These are phyloP conservation scores for Heliconius himera DNA, from an alignment of 1,140 invertebrate genomes.

Conservation along the genomic window DNA sequence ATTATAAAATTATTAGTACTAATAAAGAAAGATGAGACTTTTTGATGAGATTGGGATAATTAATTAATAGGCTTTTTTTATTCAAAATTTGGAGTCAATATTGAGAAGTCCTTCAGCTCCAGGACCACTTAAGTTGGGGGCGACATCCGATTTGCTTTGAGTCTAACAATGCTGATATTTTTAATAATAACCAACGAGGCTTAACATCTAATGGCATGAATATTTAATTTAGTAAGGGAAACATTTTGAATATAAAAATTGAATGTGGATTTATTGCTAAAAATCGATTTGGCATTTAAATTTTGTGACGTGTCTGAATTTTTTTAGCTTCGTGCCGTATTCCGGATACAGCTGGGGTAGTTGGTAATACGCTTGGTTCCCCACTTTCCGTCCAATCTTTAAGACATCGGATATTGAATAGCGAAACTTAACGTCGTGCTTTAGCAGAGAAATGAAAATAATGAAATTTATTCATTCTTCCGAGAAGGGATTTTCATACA, in stretches of 20 bases:
- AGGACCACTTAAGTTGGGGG: constrained; percentile 1
- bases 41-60: not conserved
- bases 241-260: not conserved
- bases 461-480: too few species aligned
- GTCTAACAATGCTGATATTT: not conserved
- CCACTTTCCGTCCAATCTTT: too few species aligned
- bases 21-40: not conserved
- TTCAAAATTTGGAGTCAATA: constrained; percentile 11
- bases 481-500: too few species aligned
- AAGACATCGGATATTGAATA: too few species aligned
- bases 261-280: not conserved
- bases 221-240: not conserved
- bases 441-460: too few species aligned
- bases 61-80: constrained; percentile 1
- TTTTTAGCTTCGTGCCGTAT: too few species aligned
- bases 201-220: not conserved
- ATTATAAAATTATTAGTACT: not conserved
- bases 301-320: not conserved
- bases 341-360: too few species aligned
- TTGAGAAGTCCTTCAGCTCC: not conserved
- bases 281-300: not conserved
- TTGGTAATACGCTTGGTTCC: too few species aligned
- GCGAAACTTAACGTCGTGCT: too few species aligned
- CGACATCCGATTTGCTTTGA: constrained; percentile 12
- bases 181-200: constrained; percentile 4